Base-by-base conservation (phyloP, 2,797 vertebrate species). In the Peromyscus attwateri region DNA sequence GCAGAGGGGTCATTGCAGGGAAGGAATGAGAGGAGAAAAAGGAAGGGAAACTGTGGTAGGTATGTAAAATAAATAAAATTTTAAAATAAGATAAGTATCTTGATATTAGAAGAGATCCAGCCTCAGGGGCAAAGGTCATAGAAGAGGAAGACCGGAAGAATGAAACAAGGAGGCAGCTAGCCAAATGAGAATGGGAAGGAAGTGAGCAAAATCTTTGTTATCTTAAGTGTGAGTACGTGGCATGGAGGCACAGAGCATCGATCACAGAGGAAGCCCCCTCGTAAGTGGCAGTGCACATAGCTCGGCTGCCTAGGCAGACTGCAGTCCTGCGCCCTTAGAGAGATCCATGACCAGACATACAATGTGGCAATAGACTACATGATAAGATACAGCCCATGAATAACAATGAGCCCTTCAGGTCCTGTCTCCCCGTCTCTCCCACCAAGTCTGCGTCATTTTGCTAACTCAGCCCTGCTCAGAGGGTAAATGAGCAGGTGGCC, bases 181-280 rank as follows among this genome's bases (percentile, higher is more conserved):
- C 62, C 57, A 57, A 79, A 81, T 2, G 19, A 43, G 40, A 92
- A 29, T 16, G 19, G 77, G 85, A 77, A 62, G 70, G 57, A 91
- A 90, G 57, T 11, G 37, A 94, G 85, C n/a, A 92, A 92, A 90
- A 84, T 85, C 82, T 91, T 71, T 64, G 27, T 68, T 82, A 70
- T 57, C 84, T 19, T 64, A 55, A 68, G 37, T 68, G 40, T 25
- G 83, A 79, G 82, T 75, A 64, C 34, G 23, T 40, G 71, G 16
- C 57, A 52, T 29, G 87, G 46, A 94, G 10, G 9, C 49, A 71
- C 31, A 94, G 40, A 94, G 13, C 34, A 66, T 52, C 40, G 64
- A 88, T 5, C 40, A 43, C 6, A 21, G 55, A 79, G 25, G 49
- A 84, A 80, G 70, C 40, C 82, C 95, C 64, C 8, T 37, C 17